Conservation (phyloP, 2,797 vertebrate species). For the Sphenopsis melanotis region DNA sequence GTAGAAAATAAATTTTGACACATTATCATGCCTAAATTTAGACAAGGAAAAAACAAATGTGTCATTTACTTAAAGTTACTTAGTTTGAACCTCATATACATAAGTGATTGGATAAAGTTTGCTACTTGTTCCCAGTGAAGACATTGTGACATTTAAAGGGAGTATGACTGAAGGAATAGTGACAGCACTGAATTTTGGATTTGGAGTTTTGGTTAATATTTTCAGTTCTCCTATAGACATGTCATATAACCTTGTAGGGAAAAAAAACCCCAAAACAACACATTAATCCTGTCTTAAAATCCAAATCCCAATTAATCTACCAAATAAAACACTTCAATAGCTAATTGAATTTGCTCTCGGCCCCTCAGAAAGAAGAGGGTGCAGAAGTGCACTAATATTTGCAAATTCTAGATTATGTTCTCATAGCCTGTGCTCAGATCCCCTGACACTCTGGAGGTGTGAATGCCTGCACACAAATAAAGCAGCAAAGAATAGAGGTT, state of each 20-base stretch:
- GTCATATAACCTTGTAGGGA: background rate
- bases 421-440: background rate
- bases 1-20: background rate
- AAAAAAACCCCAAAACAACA: background rate
- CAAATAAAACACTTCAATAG: background rate
- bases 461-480: background rate
- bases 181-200: background rate
- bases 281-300: background rate
- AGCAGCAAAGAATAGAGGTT: background rate
- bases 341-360: background rate
- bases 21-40: background rate
- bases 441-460: background rate
- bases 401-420: background rate
- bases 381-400: background rate
- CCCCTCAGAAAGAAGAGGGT: background rate
- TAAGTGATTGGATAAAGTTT: background rate
- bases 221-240: background rate
- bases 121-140: background rate
- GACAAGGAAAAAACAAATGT: background rate
- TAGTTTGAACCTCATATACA: background rate
- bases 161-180: background rate
- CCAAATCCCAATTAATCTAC: background rate
- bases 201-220: background rate
- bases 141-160: background rate
- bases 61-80: background rate